A percentile compares a stretch with the other conserved stretches of the same genome.
Conservation (phyloP, 92 coral and sea anemone species). For the Porites lobata region DNA sequence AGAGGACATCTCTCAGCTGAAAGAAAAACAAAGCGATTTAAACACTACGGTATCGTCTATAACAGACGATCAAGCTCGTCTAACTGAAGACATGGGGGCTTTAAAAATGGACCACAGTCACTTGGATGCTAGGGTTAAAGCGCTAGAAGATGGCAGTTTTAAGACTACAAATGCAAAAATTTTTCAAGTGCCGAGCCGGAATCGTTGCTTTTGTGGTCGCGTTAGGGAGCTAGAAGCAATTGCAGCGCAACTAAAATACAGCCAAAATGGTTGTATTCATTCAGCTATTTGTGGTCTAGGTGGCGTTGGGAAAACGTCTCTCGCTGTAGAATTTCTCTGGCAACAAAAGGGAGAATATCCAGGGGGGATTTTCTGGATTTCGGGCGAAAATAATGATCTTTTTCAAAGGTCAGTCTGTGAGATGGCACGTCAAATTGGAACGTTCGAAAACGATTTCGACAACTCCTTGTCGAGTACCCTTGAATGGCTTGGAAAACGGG, state of each 20-base stretch:
- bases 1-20: not conserved
- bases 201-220: constrained; percentile 76
- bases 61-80: constrained; percentile 5
- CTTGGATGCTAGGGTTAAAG: constrained; percentile 23
- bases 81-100: constrained; percentile 10
- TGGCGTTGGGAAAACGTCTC: constrained; percentile 91
- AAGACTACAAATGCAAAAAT: not conserved
- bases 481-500: constrained; percentile 53
- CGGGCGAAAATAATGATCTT: constrained; percentile 77
- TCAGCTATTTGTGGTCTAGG: constrained; percentile 89
- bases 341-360: constrained; percentile 47
- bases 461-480: constrained; percentile 71
- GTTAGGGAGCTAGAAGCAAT: constrained; percentile 55
- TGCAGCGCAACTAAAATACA: constrained; percentile 30
- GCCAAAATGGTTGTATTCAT: constrained; percentile 36
- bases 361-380: constrained; percentile 92
- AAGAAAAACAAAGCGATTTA: constrained; percentile 9
- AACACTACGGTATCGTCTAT: constrained; percentile 17
- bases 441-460: constrained; percentile 62
- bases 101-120: constrained; percentile 37
- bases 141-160: constrained; percentile 7
- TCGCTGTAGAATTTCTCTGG: constrained; percentile 85
- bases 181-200: constrained; percentile 77
- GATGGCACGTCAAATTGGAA: constrained; percentile 78
- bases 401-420: constrained; percentile 78